Evolutionary conservation across 64 coral and sea anemone species (phyloP), one percentile per base, ranked within the genome.

Genomic region (Pocillopora damicornis): DNA sequence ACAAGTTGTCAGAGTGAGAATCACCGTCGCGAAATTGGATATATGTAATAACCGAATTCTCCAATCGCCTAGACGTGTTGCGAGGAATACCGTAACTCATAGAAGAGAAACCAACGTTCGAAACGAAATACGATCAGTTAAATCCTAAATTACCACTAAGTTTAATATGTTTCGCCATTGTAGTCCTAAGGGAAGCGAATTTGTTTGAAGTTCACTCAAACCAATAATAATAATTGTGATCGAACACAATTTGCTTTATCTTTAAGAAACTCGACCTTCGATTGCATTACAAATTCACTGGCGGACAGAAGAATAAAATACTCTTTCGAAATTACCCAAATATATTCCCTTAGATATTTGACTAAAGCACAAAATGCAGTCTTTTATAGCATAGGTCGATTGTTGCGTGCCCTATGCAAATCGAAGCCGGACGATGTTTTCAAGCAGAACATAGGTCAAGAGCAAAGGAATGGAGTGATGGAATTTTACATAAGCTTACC

Each of bases 151-250:
- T 20, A n/a, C 8, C 20, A 18, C 20, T 0, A 69, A n/a, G 23
- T 23, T 18, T 9, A 69, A 83, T 13, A 9, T 15, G 56, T 57
- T 83, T 13, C 10, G 9, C 11, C 58, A 45, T 23, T 72, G 18
- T 72, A 67, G 67, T 58, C 20, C 9, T 11, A 14, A 22, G 26
- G 37, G 56, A n/a, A 22, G 37, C 26, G 61, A 67, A 18, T 72
- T 59, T 79, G 23, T 60, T 84, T 84, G 63, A 69, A 37, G 63
- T 84, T 84, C 81, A 71, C 81, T 84, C 61, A n/a, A 66, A 82
- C 45, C 38, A 25, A 66, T 23, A 72, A 42, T 57, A 72, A 84
- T 20, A 38, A 84, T 84, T 84, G 63, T 71, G 36, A 84, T 67
- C 15, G 66, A 69, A 69, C 66, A 69, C 34, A 81, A 81, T 36